Percentiles rank a stretch among this genome's conserved stretches.
Conservation (phyloP, 2,113 vertebrate genomes). For the Platysteira castanea region DNA sequence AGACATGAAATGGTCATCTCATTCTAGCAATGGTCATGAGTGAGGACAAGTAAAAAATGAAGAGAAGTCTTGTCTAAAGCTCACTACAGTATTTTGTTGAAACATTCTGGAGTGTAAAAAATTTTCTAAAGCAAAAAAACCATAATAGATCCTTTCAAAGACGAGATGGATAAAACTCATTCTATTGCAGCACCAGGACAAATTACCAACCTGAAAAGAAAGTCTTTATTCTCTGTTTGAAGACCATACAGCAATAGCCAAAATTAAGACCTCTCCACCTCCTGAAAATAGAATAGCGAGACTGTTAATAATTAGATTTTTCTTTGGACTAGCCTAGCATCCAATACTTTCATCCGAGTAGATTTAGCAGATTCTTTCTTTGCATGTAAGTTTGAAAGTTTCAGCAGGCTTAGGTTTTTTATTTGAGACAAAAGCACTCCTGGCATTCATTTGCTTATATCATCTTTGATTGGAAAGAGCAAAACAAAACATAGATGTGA, state of each 20-base stretch:
- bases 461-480: not conserved
- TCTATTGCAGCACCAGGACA: not conserved
- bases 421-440: not conserved
- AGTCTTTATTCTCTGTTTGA: not conserved
- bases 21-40: not conserved
- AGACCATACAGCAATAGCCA: not conserved
- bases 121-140: not conserved
- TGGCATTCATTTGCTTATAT: not conserved
- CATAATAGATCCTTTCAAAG: not conserved
- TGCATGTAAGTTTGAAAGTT: not conserved
- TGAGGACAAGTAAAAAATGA: not conserved
- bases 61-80: not conserved
- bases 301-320: not conserved
- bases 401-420: not conserved
- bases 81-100: not conserved
- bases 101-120: not conserved
- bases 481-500: not conserved
- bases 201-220: not conserved
- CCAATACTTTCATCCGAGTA: not conserved
- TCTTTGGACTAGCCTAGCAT: not conserved
- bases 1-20: not conserved
- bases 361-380: not conserved
- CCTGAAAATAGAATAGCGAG: not conserved
- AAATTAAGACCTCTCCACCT: not conserved
- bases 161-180: not conserved